Base-by-base conservation (phyloP, 1,140 invertebrate genomes). In the Olivierus martensii region DNA sequence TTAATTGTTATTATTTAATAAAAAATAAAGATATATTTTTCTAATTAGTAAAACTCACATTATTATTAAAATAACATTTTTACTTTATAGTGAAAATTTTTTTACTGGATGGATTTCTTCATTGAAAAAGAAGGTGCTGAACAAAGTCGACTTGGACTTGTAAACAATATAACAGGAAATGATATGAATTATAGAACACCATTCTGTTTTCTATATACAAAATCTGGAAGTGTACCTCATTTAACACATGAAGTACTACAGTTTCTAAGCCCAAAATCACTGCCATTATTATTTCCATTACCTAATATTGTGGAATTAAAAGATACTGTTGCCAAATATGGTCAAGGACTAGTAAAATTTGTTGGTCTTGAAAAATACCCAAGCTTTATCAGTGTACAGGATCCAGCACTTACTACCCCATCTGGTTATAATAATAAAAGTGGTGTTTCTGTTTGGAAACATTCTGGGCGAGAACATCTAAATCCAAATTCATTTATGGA, bases 401-500 rank as follows among this genome's bases (percentile, higher is more conserved):
- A 85, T 70, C 75, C 80, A 21, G 74, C 73, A 17, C 67, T 72
- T 61, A 50, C 63, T n/a, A 77, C 75, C 0, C 76, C 74, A 36
- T 58, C 68, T 34, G 83, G 83, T 7, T 79, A 79, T 61, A 80
- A 84, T 68, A 75, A 80, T 51, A 73, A 76, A 35, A 65, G 77
- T 54, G 72, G 75, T 49, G 70, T 83, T 21, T 77, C 83, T 2
- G 56, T 89, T 21, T 88, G 82, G 77, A 76, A 79, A 1, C 79
- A 78, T 62, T 72, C 74, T 59, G 86, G 85, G 41, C 82, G 81
- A 68, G 72, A 75, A 49, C 67, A 74, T 50, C 49, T 87, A 15
- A 75, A 75, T 52, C 62, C 77, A 10, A 67, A 80, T 14, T 69
- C 71, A 53, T 87, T 84, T 67, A 82, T 88, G 77, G 73, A 84